Evolutionary conservation across 1,140 invertebrate genomes (phyloP), one percentile per base, ranked within the genome.

Genomic region (Campoletis sonorensis): DNA sequence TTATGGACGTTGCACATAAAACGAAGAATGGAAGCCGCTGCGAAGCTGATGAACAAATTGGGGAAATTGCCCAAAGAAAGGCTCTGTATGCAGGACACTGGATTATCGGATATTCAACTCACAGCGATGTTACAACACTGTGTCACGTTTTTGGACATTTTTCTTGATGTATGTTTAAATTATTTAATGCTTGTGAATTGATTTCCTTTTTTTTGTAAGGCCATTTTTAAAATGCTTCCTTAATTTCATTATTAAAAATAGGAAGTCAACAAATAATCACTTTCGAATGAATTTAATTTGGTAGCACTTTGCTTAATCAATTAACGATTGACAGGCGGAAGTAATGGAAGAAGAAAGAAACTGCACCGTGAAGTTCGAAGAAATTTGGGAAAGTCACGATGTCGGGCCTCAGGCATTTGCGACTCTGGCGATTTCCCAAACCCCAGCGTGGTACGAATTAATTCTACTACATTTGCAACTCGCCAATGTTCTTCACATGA

Each of bases 1-100:
- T 92, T 98, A 82, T 99, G 98, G 98, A 96, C 95, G 71, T 96
- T 96, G 77, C 97, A 97, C 87, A 90, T 98, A 27, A 95, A 95
- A 85, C 95, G 95, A 87, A 92, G 94, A 30, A 95, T 97, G 87
- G 95, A 97, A 92, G 91, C 94, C 0, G 92, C 94, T 26, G 95
- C 95, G 26, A 95, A 96, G 85, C 91, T 98, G 1, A 95, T 98
- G 58, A 97, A 98, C 85, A 98, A 98, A 92, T 94, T 96, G 15
- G 97, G 97, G 15, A 97, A 96, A 91, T 90, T 97, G 76, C 97
- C 97, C 0, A 98, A 97, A 91, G 97, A 97, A 86, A 94, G 95
- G 83, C 92, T 98, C 54, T 96, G 95, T 83, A 89, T 93, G 51
- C 96, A 96, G 89, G 95, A 96, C 83, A 92, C 97, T 76, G 95